phyloP scores from a whole-genome alignment of 2,797 vertebrate genomes.

The Poeciliopsis paucimaculata region DNA sequence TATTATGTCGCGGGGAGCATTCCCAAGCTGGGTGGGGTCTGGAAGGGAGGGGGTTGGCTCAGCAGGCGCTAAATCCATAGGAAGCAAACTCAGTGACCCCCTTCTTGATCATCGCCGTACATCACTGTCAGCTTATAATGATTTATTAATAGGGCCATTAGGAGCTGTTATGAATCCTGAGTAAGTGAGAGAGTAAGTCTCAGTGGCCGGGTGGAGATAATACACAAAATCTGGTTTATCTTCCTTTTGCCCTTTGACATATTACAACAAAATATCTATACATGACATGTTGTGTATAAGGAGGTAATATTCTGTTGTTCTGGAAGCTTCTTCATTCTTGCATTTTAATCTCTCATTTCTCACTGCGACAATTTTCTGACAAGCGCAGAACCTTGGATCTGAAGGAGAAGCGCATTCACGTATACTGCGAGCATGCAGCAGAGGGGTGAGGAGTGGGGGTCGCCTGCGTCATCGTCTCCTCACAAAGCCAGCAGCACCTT shows the following conservation, averaged over 20 bases:
- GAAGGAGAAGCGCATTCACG: slow-evolving; percentile 55
- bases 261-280: neutral
- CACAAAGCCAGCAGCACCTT: slow-evolving; percentile 29
- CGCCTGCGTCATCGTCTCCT: slow-evolving; percentile 60
- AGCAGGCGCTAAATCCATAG: slow-evolving; percentile 27
- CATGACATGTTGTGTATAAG: neutral
- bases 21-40: slow-evolving; percentile 36
- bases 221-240: neutral
- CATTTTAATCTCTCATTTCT: slow-evolving; percentile 1
- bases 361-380: slow-evolving; percentile 53
- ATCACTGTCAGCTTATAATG: slow-evolving; percentile 47
- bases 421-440: slow-evolving; percentile 15
- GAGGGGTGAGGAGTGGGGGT: neutral
- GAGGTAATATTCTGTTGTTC: neutral
- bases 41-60: slow-evolving; percentile 28
- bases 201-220: slow-evolving; percentile 15
- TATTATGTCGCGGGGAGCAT: slow-evolving; percentile 22
- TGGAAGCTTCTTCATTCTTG: neutral
- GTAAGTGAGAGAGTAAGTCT: slow-evolving; percentile 27
- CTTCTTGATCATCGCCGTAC: slow-evolving; percentile 30
- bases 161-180: slow-evolving; percentile 41
- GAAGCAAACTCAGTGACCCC: slow-evolving; percentile 53
- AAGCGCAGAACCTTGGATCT: slow-evolving; percentile 49
- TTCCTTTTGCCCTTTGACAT: neutral
- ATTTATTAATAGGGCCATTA: slow-evolving; percentile 71